Evolutionary conservation across 2,797 vertebrate species (phyloP), one percentile per base, ranked within the genome.

Genomic region (Arrhamphus sclerolepis): DNA sequence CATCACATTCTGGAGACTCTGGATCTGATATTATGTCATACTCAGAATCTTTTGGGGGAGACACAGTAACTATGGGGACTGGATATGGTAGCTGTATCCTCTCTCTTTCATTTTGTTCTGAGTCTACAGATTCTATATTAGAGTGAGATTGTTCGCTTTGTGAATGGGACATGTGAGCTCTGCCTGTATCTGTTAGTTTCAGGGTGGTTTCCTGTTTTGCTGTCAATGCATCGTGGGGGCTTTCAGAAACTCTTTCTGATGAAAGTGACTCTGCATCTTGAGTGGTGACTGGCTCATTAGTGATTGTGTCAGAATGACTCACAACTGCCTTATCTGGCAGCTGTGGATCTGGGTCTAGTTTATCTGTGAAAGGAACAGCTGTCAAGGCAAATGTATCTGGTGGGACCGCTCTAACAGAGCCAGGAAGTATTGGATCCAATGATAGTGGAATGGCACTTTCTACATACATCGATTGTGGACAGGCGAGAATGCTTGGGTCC

Each of bases 361-460:
- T 42, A 46, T 56, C 16, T 56, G 0, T 34, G 19, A 77, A 75
- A 34, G 69, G 62, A 24, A 72, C 44, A 20, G 64, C 59, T 31
- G 65, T 64, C 18, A 83, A 56, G 47, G 89, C 85, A 64, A 86
- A 67, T 56, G 70, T 54, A 52, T 86, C 85, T 24, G 78, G 62
- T 65, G 88, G 66, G 21, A 61, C 56, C 57, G 75, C 46, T 82
- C 78, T 87, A 46, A 72, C 73, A 58, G 78, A 76, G 26, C 82
- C 31, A 62, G 87, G 82, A 75, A 91, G 80, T 68, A 92, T 75
- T 57, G 89, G 89, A 84, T 90, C 89, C 55, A 92, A 62, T 56
- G 84, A 82, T 8, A 91, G 86, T 17, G 90, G 91, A 49, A 90
- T 89, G 59, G 91, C 89, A 70, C 91, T 91, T 63, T 92, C 91